Conservation (phyloP, 2,113 vertebrate species). For the Gopherus flavomarginatus region DNA sequence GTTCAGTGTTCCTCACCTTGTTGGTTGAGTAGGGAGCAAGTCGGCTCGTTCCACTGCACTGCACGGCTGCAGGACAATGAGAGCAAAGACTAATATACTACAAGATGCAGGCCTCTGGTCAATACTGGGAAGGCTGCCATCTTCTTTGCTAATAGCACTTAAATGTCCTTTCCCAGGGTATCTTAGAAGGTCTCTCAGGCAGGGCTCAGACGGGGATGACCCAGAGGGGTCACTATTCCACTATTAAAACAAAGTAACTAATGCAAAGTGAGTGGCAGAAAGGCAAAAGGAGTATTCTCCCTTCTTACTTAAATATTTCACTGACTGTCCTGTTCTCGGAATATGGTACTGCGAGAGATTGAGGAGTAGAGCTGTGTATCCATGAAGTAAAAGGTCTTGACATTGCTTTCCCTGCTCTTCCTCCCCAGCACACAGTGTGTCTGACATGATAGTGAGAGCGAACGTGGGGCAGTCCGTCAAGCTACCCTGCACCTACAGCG, state of each 20-base stretch:
- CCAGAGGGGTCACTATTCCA: background rate
- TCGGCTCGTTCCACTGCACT: background rate
- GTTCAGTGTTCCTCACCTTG: background rate
- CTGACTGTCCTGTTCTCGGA: background rate
- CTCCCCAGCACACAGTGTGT: background rate
- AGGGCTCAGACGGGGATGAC: background rate
- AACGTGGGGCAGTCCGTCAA: conserved; percentile 68
- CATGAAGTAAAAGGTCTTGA: background rate
- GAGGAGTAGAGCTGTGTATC: background rate
- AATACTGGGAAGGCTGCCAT: background rate
- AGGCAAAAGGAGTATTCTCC: background rate
- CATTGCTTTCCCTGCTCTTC: background rate
- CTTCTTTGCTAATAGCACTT: background rate
- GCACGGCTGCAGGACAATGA: background rate
- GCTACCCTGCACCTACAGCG: conserved; percentile 73
- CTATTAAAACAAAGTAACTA: background rate
- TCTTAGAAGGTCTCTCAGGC: background rate
- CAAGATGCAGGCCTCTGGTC: background rate
- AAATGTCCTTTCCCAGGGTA: background rate
- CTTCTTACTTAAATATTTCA: background rate
- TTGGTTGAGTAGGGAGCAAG: no score
- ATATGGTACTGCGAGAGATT: background rate
- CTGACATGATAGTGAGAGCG: conserved; percentile 25
- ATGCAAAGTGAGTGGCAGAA: background rate
- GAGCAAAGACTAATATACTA: background rate